Evolutionary conservation across 2,113 vertebrate species (phyloP).

Genomic region (rabbit (Oryctolagus cuniculus)): mOryCun1.1 NC_091433.1:190017001-190017500

Average conservation of each 20-base stretch:
- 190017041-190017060: not conserved
- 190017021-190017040: not conserved
- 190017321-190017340: not conserved
- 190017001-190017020: constrained; percentile 67
- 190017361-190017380: not conserved
- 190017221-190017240: fast-evolving
- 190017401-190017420: not conserved
- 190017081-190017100: not conserved
- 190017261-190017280: not conserved
- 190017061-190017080: not conserved
- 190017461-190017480: not conserved
- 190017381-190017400: not conserved
- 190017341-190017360: not conserved
- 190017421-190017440: too few species aligned
- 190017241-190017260: not conserved
- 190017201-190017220: not conserved
- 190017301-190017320: not conserved
- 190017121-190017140: not conserved
- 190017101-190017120: constrained; percentile 16
- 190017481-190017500: not conserved
- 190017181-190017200: not conserved
- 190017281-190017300: not conserved
- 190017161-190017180: fast-evolving
- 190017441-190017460: not conserved
- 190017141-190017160: fast-evolving